Conservation (phyloP, 2,888 invertebrate species). For the Macrosiphum euphorbiae region DNA sequence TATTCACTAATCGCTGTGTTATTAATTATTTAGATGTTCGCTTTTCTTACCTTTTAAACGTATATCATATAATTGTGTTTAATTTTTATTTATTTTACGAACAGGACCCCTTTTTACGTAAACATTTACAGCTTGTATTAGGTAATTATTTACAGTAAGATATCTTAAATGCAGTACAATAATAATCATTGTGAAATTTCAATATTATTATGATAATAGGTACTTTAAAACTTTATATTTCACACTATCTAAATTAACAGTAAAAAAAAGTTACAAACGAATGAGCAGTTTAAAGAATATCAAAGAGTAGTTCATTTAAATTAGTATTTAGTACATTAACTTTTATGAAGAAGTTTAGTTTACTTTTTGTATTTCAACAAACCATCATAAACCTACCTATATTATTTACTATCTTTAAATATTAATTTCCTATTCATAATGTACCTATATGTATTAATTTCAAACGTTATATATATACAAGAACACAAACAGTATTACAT, state of each 20-base stretch:
- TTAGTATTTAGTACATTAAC: not conserved
- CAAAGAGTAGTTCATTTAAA: not conserved
- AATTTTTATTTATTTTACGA: no score
- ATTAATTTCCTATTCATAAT: not conserved
- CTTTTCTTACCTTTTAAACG: not conserved
- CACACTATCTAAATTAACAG: not conserved
- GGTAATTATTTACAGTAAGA: no score
- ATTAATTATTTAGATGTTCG: constrained; percentile 5
- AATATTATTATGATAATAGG: not conserved
- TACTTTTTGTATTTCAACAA: not conserved
- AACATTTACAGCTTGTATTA: no score
- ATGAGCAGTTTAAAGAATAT: not conserved
- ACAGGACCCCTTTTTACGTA: no score
- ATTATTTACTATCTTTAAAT: not conserved
- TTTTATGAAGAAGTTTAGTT: not conserved
- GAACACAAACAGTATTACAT: not conserved
- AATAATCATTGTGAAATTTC: not conserved
- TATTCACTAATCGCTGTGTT: constrained; percentile 10
- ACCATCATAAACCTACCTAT: not conserved
- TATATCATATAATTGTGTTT: not conserved
- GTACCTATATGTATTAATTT: not conserved
- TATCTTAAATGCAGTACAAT: no score
- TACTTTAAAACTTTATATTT: constrained; percentile 26
- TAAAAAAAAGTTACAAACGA: not conserved
- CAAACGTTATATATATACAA: not conserved